Evolutionary conservation across 2,888 invertebrate genomes (phyloP).

Genomic region (Strigamia crassipes): DNA sequence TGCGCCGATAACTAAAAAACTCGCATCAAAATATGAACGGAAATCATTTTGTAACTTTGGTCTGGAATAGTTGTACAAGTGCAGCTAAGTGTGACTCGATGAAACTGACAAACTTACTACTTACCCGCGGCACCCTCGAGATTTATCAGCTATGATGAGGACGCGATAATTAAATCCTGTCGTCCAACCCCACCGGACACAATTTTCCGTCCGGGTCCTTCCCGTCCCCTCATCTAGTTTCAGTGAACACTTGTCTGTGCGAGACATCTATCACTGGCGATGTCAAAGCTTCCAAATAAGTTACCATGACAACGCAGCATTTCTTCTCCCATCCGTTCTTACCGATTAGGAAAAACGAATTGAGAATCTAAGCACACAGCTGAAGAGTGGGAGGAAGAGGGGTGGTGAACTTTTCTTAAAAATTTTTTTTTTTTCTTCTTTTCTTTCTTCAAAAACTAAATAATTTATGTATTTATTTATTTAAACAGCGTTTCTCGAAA

Average conservation of each 20-base stretch:
- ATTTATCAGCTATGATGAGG: not conserved
- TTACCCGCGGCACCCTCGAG: not conserved
- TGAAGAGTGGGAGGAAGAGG: not conserved
- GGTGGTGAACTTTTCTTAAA: not conserved
- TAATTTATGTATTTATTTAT: no score
- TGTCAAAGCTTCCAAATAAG: constrained; percentile 18
- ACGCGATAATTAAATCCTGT: constrained; percentile 14
- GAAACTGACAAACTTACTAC: not conserved
- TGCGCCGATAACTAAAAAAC: not conserved
- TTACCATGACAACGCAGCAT: constrained; percentile 14
- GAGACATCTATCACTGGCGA: constrained; percentile 30
- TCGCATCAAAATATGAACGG: not conserved
- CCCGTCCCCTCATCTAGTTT: not conserved
- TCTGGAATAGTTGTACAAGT: not conserved
- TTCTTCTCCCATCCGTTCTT: constrained; percentile 19
- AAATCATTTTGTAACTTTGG: not conserved
- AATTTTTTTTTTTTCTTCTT: no score
- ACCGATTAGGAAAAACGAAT: constrained; percentile 1
- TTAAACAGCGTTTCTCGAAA: no score
- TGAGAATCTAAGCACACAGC: constrained; percentile 1
- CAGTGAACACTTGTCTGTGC: constrained; percentile 20
- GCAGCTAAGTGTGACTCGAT: not conserved
- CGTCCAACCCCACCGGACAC: constrained; percentile 38
- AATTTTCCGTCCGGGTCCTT: not conserved
- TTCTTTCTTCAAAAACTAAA: not conserved